Evolutionary conservation across 2,113 vertebrate genomes (phyloP).

Genomic region (Pimephales promelas): DNA sequence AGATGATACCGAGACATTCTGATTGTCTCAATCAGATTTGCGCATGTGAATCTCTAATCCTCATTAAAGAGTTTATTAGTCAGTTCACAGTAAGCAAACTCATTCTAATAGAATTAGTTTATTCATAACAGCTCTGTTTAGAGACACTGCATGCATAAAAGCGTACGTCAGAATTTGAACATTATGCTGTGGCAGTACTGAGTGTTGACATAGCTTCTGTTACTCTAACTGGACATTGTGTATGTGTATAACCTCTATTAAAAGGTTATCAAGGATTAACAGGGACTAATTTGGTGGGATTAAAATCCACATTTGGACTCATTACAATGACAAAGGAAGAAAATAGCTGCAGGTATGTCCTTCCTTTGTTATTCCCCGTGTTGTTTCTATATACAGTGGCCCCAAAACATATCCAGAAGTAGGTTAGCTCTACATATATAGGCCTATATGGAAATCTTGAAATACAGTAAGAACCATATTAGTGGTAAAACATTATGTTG

Average conservation of each 20-base stretch:
- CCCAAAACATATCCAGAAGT: too few species aligned
- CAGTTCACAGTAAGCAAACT: conserved; percentile 6
- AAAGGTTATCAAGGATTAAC: conserved; percentile 74
- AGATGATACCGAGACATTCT: background rate
- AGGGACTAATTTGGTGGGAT: conserved; percentile 75
- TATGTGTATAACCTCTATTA: conserved; percentile 67
- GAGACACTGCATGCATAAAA: background rate
- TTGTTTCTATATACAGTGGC: too few species aligned
- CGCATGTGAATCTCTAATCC: conserved; percentile 15
- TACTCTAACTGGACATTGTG: conserved; percentile 65
- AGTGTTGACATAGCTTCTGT: conserved; percentile 46
- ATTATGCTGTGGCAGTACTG: conserved; percentile 10
- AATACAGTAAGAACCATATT: background rate
- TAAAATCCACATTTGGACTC: conserved; percentile 68
- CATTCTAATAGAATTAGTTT: background rate
- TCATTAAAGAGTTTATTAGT: conserved; percentile 23
- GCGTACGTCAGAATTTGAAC: background rate
- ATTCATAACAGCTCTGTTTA: conserved; percentile 1
- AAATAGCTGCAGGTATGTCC: background rate
- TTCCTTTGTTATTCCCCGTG: background rate
- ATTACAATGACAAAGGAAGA: background rate
- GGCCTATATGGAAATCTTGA: background rate
- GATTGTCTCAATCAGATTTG: conserved; percentile 17
- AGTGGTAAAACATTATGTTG: background rate
- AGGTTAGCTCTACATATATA: too few species aligned